A percentile compares a stretch with the other conserved stretches of the same genome.
These are phyloP conservation scores for Agrypnia vestita DNA, from an alignment of 1,140 invertebrate species.

Conservation along the genomic window DNA sequence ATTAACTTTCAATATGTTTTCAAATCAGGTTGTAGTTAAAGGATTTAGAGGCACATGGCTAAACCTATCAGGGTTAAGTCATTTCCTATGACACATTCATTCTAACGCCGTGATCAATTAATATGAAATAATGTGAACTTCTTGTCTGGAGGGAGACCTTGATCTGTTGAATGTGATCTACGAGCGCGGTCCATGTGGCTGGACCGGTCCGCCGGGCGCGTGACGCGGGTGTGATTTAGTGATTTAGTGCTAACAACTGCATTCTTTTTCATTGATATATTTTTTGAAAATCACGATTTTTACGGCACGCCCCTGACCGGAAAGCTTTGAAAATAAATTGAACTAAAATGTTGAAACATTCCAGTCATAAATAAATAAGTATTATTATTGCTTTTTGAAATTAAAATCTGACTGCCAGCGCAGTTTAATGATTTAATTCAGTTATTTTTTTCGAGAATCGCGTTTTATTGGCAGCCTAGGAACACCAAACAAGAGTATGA, in stretches of 20 bases:
- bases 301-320: not conserved
- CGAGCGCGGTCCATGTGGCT: not conserved
- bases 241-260: not conserved
- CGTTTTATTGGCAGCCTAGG: no score
- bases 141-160: constrained; percentile 3
- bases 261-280: constrained; percentile 14
- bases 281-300: constrained; percentile 24
- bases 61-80: no score
- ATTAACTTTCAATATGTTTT: no score
- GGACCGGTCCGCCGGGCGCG: constrained; percentile 12
- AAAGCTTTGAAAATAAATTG: constrained; percentile 17
- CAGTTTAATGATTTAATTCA: no score
- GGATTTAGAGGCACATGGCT: no score
- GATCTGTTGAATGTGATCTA: constrained; percentile 29
- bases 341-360: not conserved
- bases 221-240: constrained; percentile 9
- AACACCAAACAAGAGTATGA: no score
- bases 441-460: no score
- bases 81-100: constrained; percentile 20
- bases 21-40: no score
- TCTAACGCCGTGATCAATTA: constrained; percentile 10
- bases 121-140: constrained; percentile 24
- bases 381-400: no score
- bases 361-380: not conserved
- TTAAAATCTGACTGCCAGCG: no score